phyloP scores from a whole-genome alignment of 2,888 invertebrate species.

The Chironomus riparius region DNA sequence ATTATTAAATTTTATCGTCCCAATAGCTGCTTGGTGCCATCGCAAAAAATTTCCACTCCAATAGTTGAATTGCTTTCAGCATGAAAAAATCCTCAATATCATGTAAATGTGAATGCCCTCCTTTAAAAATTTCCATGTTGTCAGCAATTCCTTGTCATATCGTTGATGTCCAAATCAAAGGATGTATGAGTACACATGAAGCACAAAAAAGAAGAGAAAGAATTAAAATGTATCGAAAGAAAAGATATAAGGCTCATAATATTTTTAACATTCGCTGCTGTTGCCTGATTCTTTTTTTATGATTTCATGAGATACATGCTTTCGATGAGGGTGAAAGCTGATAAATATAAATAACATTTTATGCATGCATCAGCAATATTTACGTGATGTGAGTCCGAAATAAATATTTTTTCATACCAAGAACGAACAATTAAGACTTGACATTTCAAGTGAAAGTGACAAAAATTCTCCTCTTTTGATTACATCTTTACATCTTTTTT shows the following conservation, averaged over 20 bases:
- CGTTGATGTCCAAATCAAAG: constrained; percentile 21
- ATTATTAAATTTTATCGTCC: constrained; percentile 12
- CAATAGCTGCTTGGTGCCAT: background rate
- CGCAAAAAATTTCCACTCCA: constrained; percentile 7
- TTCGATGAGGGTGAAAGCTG: background rate
- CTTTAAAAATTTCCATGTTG: background rate
- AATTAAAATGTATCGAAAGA: no score
- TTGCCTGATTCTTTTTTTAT: background rate
- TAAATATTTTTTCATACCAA: background rate
- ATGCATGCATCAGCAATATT: constrained; percentile 30
- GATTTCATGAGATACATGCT: background rate
- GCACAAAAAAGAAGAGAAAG: no score
- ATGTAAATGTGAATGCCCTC: background rate
- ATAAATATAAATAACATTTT: constrained; percentile 30
- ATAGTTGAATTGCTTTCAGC: background rate
- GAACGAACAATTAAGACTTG: background rate
- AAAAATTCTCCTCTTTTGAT: constrained; percentile 6
- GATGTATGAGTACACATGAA: background rate
- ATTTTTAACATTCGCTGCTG: no score
- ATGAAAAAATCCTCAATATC: background rate
- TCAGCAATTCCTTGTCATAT: background rate
- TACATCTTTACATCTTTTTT: background rate
- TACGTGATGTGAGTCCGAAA: constrained; percentile 32
- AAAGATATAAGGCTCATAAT: no score
- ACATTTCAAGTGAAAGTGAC: constrained; percentile 14